Base-by-base conservation (phyloP, 1,140 invertebrate species). In the Drosophila nigromelanica region DNA sequence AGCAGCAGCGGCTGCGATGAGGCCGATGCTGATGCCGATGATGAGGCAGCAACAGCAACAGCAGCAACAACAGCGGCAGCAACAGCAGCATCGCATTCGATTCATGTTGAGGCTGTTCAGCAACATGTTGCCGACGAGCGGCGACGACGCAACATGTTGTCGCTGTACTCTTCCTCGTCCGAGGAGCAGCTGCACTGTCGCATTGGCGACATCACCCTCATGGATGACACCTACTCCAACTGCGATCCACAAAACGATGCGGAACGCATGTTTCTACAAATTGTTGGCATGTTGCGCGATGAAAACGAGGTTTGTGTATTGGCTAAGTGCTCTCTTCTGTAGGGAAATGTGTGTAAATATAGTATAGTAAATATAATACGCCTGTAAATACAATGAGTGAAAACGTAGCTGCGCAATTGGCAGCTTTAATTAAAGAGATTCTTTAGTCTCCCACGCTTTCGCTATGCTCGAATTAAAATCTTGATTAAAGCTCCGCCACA, bases 201-300 rank as follows among this genome's bases (percentile, higher is more conserved):
- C 60, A 75, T 90, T 37, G 91, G 91, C 51, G 89, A 92, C 59
- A 91, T 92, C 11, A 92, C 91, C 1, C 71, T 91, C 39, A 89
- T 92, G 62, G 91, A 91, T 45, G 91, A 92, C 58, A 91, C 81
- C 27, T 90, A 91, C 59, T 89, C 87, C 43, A 89, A 76, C 43
- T 91, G 76, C 75, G 90, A 91, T 78, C 90, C 91, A 40, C 80
- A 92, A 58, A 92, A 91, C 60, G 91, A 92, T 63, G 91, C 91
- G 8, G 91, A 92, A 58, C 85, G 85, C 30, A 91, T 92, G 91
- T 92, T 91, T 52, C 75, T 90, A 12, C 91, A 92, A 66, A 86
- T 92, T 48, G 91, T 92, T 2, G 90, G 90, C 76, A 92, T 92
- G 66, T 81, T 92, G 62, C 89, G 91, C 69, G 91, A 91, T 48